Evolutionary conservation across 2,797 vertebrate genomes (phyloP).

Genomic region (Ptychobarbus kaznakovi): DNA sequence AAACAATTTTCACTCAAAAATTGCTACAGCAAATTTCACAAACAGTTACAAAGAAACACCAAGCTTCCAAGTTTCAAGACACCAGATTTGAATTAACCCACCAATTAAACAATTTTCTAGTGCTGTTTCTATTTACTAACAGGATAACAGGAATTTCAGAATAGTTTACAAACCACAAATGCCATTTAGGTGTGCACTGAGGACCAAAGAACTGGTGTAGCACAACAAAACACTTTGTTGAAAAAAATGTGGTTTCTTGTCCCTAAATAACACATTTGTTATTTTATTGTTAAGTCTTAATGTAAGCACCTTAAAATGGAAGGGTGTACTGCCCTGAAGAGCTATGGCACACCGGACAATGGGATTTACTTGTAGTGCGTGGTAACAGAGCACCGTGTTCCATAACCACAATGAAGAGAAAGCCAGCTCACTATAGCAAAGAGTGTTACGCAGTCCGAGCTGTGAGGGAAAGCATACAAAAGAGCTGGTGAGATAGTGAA

Average conservation of each 20-base stretch:
- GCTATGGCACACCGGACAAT: constrained; percentile 8
- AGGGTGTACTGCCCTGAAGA: neutral
- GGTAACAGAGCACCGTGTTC: constrained; percentile 64
- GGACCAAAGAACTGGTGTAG: neutral
- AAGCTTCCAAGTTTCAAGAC: neutral
- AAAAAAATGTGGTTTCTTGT: neutral
- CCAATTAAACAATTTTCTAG: constrained; percentile 3
- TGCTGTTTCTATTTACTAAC: constrained; percentile 5
- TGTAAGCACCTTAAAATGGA: constrained; percentile 38
- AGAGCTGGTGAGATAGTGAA: neutral
- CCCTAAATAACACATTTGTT: neutral
- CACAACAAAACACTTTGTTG: neutral
- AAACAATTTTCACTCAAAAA: neutral
- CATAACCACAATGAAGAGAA: constrained; percentile 68
- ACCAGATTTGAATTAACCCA: constrained; percentile 14
- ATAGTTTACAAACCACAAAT: constrained; percentile 1
- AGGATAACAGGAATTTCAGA: neutral
- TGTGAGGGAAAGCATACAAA: constrained; percentile 59
- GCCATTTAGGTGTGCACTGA: too few relatives aligned
- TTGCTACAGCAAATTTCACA: neutral
- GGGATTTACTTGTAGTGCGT: constrained; percentile 62
- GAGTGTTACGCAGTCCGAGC: constrained; percentile 73
- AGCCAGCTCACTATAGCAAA: constrained; percentile 65
- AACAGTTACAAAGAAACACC: neutral
- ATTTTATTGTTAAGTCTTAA: constrained; percentile 10